Evolutionary conservation across 2,113 vertebrate species (phyloP).

Genomic region (Arenaria interpres): DNA sequence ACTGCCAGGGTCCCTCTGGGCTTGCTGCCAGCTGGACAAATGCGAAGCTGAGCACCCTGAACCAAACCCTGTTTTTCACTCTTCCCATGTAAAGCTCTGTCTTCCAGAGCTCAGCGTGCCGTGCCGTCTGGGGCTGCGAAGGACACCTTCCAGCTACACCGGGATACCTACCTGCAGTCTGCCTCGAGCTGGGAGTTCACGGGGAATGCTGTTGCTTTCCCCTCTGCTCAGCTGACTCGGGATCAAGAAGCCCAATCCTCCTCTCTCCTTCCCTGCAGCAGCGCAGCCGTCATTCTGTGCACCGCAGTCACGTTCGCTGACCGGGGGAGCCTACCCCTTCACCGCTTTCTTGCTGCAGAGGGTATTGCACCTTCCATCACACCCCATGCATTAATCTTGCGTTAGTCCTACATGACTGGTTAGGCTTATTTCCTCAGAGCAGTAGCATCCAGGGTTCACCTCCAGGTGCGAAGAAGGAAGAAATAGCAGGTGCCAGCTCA

Average conservation of each 20-base stretch:
- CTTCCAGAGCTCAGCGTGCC: not conserved
- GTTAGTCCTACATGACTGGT: not conserved
- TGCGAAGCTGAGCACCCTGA: accelerated
- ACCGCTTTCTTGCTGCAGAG: accelerated
- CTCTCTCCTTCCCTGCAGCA: not conserved
- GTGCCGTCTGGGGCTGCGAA: not conserved
- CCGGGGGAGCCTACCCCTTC: not conserved
- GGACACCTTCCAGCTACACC: not conserved
- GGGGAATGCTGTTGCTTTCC: accelerated
- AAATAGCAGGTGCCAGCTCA: not conserved
- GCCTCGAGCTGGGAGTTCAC: not conserved
- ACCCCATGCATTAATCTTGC: not conserved
- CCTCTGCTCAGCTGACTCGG: not conserved
- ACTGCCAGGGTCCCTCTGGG: not conserved
- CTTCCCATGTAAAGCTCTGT: not conserved
- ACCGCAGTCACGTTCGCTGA: accelerated
- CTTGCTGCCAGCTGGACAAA: not conserved
- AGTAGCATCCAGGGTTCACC: not conserved
- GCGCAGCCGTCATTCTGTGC: not conserved
- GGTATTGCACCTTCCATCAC: not conserved
- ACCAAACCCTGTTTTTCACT: not conserved
- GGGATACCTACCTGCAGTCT: not conserved
- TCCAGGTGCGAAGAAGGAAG: not conserved
- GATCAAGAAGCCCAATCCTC: not conserved
- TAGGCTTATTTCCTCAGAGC: not conserved